A percentile compares a stretch with the other conserved stretches of the same genome.
phyloP scores from a whole-genome alignment of 2,888 invertebrate species.

The Acanthosepion pharaonis region DNA sequence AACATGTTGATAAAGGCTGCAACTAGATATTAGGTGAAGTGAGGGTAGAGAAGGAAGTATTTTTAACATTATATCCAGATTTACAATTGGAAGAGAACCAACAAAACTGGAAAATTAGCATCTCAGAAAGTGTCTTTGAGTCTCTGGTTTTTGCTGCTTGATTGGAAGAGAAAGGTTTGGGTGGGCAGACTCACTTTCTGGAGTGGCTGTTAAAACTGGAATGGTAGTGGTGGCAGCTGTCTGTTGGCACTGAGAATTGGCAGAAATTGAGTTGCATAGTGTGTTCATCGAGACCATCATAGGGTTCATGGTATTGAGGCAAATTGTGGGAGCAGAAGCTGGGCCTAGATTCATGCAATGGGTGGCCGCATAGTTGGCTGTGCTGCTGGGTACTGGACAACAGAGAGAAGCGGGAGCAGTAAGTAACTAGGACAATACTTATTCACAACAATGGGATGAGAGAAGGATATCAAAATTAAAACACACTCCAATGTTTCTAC shows the following conservation, averaged over 20 bases:
- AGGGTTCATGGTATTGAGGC: slow-evolving; percentile 54
- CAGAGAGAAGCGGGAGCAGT: background rate
- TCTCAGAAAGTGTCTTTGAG: background rate
- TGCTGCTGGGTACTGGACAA: slow-evolving; percentile 59
- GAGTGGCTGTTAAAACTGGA: slow-evolving; percentile 40
- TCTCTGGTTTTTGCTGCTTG: too few species aligned
- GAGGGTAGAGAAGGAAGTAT: slow-evolving; percentile 40
- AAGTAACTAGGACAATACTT: too few species aligned
- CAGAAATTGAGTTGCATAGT: slow-evolving; percentile 54
- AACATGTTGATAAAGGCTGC: too few species aligned
- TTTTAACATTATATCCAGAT: slow-evolving; percentile 39
- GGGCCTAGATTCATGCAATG: slow-evolving; percentile 53
- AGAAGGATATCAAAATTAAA: background rate
- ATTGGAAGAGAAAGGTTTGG: background rate
- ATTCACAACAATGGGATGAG: too few species aligned
- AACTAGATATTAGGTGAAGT: too few species aligned
- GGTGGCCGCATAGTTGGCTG: slow-evolving; percentile 60
- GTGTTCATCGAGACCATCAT: slow-evolving; percentile 63
- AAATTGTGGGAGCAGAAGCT: slow-evolving; percentile 53
- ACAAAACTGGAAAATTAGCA: slow-evolving; percentile 10
- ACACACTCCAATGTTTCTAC: too few species aligned
- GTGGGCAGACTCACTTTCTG: slow-evolving; percentile 44
- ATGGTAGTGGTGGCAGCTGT: slow-evolving; percentile 48
- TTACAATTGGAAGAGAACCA: slow-evolving; percentile 36
- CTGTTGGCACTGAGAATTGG: slow-evolving; percentile 50